A percentile compares a stretch with the other conserved stretches of the same genome.
Conservation (phyloP, 2,113 vertebrate species). For the Salvator merianae region DNA sequence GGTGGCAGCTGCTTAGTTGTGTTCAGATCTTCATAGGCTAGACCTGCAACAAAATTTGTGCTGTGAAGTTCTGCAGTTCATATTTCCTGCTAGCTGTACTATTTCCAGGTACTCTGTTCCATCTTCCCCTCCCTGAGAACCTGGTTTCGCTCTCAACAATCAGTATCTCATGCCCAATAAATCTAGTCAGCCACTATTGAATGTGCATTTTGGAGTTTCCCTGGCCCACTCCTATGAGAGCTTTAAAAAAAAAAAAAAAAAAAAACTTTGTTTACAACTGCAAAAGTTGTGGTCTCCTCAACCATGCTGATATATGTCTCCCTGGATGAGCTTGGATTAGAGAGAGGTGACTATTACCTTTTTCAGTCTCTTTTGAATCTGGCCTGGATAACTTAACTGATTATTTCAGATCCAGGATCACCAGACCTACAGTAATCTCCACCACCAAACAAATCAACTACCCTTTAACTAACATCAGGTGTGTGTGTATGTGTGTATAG, state of each 20-base stretch:
- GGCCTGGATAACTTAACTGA: neutral
- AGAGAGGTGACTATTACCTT: neutral
- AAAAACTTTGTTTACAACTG: too few species aligned
- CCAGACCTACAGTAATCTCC: neutral
- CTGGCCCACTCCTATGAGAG: neutral
- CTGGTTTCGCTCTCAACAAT: neutral
- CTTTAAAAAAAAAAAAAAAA: neutral
- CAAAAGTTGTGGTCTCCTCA: neutral
- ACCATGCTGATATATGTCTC: neutral
- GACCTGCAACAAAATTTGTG: neutral
- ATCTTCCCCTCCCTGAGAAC: neutral
- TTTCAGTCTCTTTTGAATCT: neutral
- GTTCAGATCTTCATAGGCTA: neutral
- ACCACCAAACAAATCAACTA: too few species aligned
- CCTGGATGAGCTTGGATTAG: too few species aligned
- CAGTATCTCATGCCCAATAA: neutral
- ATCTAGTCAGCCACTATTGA: neutral
- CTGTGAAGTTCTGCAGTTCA: neutral
- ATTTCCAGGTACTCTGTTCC: neutral
- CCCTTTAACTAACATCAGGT: neutral
- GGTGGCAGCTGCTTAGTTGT: neutral
- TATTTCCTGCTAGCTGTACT: neutral
- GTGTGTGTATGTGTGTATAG: too few species aligned
- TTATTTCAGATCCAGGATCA: neutral
- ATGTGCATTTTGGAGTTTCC: neutral